Conservation (phyloP, 2,888 invertebrate species). For the Bimastos eiseni region DNA sequence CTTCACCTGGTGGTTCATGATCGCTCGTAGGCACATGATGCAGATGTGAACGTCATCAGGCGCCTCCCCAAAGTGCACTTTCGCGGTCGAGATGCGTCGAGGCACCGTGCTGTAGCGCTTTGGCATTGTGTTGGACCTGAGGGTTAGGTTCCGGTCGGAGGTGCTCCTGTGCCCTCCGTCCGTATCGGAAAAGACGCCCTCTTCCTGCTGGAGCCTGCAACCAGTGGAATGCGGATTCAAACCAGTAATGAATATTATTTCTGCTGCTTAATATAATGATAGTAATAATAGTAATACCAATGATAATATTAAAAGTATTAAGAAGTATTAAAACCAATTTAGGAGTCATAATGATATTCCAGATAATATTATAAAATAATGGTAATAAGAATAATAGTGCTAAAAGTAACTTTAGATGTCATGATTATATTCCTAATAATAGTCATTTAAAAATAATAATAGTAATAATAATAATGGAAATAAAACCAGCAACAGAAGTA, state of each 20-base stretch:
- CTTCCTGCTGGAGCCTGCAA: not conserved
- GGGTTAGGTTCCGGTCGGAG: not conserved
- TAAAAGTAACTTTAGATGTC: no score
- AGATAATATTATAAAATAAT: no score
- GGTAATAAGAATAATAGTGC: no score
- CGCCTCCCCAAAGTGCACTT: slow-evolving; percentile 64
- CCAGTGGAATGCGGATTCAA: not conserved
- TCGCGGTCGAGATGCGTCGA: slow-evolving; percentile 43
- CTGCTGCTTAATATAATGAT: no score
- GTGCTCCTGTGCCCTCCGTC: not conserved
- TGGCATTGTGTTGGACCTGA: not conserved
- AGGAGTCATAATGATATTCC: no score
- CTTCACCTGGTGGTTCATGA: slow-evolving; percentile 95
- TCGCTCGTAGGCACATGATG: slow-evolving; percentile 97
- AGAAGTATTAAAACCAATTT: no score
- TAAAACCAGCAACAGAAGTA: no score
- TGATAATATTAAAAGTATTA: no score
- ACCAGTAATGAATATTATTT: not conserved
- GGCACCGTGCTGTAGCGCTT: slow-evolving; percentile 23
- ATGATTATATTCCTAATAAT: no score
- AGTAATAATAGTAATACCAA: no score
- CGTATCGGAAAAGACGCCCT: not conserved
- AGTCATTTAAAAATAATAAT: no score
- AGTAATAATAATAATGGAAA: no score
- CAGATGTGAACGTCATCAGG: slow-evolving; percentile 98